These are phyloP conservation scores for Passer domesticus DNA, from an alignment of 2,113 vertebrate species.

Conservation along the genomic window DNA sequence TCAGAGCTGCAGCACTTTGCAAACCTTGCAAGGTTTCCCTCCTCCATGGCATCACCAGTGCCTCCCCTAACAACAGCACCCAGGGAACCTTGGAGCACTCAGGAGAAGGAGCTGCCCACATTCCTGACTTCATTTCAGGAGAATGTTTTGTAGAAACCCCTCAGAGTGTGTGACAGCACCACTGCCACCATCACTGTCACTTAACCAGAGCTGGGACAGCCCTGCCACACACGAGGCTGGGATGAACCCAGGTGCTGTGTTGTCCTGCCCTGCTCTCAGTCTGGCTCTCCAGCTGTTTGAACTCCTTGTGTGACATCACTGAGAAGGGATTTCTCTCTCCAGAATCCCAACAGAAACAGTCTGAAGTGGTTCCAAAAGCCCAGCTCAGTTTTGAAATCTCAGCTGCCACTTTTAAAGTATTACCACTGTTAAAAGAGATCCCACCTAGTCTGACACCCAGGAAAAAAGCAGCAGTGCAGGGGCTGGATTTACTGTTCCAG, in stretches of 20 bases:
- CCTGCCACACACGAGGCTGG: not conserved
- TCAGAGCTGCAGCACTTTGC: not conserved
- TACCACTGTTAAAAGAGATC: not conserved
- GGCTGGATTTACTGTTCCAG: not conserved
- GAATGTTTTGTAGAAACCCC: not conserved
- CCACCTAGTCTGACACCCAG: not conserved
- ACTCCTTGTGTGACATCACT: not conserved
- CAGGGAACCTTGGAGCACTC: not conserved
- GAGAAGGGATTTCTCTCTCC: not conserved
- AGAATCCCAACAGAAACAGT: not conserved
- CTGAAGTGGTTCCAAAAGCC: not conserved
- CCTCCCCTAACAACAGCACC: not conserved
- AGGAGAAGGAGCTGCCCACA: not conserved
- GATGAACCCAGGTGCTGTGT: too few species aligned
- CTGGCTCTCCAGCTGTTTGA: not conserved
- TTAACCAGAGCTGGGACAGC: not conserved
- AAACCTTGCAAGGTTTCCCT: not conserved
- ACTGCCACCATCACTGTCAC: not conserved
- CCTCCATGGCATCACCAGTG: not conserved
- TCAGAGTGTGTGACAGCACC: not conserved
- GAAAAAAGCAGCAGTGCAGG: not conserved
- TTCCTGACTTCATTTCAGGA: not conserved
- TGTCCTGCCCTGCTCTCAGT: not conserved
- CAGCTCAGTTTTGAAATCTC: not conserved
- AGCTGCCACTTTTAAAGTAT: not conserved